Percentiles rank a stretch among this genome's conserved stretches.
Evolutionary conservation across 2,113 vertebrate species (phyloP).

Genomic region (Brachypteracias leptosomus): DNA sequence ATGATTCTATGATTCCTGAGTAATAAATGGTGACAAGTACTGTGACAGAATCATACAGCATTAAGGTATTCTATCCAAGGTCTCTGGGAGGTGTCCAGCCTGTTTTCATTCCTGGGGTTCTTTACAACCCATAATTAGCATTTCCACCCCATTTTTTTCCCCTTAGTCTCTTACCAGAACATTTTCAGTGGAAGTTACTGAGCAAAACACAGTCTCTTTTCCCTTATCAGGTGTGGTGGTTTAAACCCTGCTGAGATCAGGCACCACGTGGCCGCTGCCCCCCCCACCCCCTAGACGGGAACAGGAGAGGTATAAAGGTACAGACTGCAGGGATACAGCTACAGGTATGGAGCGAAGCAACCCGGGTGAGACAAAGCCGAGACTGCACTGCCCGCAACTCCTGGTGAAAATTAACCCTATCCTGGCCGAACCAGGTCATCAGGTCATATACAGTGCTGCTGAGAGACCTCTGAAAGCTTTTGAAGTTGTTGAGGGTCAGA

Average conservation of each 20-base stretch:
- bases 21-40: neutral
- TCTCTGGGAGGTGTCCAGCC: neutral
- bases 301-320: too few species aligned
- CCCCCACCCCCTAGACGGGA: too few species aligned
- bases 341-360: too few species aligned
- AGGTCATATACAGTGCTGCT: accelerated
- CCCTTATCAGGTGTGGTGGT: neutral
- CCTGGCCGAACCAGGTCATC: too few species aligned
- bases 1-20: neutral
- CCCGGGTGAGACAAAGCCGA: too few species aligned
- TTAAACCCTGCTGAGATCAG: too few species aligned
- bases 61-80: neutral
- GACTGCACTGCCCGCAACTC: too few species aligned
- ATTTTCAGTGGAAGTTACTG: neutral
- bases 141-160: neutral
- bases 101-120: neutral
- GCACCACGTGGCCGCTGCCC: too few species aligned
- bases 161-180: neutral
- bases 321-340: too few species aligned
- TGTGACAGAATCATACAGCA: neutral
- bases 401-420: too few species aligned
- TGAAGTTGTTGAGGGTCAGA: neutral
- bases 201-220: neutral
- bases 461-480: neutral
- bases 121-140: neutral